Evolutionary conservation across 1,140 invertebrate species (phyloP).

Genomic region (Epicauta chinensis): DNA sequence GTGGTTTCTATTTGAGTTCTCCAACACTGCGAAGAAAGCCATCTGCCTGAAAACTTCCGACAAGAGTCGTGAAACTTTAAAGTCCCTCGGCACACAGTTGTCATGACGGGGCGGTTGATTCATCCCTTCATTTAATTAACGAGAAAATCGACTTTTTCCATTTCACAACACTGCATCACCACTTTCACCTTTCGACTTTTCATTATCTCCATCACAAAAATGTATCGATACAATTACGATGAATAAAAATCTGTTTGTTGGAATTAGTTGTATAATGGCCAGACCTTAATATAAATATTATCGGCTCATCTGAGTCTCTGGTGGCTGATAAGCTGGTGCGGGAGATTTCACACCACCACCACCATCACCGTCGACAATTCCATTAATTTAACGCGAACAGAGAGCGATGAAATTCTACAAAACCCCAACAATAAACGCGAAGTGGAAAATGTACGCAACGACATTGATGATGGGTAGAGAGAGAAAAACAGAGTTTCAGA

Average conservation of each 20-base stretch:
- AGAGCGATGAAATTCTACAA: too few relatives aligned
- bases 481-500: neutral
- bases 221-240: too few relatives aligned
- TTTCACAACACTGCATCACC: neutral
- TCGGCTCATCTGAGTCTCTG: conserved; percentile 29
- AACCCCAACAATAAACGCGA: conserved; percentile 18
- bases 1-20: too few relatives aligned
- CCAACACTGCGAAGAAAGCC: too few relatives aligned
- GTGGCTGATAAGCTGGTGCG: conserved; percentile 32
- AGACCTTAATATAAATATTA: conserved; percentile 26
- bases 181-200: conserved; percentile 8
- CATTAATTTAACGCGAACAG: conserved; percentile 31
- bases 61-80: conserved; percentile 16
- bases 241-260: neutral
- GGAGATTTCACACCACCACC: conserved; percentile 30
- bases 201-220: too few relatives aligned
- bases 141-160: conserved; percentile 4
- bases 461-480: neutral
- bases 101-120: conserved; percentile 8
- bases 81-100: neutral
- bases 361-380: conserved; percentile 32
- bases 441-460: conserved; percentile 11
- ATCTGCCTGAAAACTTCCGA: conserved; percentile 26
- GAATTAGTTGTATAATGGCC: conserved; percentile 21
- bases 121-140: conserved; percentile 13